Conservation (phyloP, 2,797 vertebrate genomes). For the Pseudomugil tenellus region DNA sequence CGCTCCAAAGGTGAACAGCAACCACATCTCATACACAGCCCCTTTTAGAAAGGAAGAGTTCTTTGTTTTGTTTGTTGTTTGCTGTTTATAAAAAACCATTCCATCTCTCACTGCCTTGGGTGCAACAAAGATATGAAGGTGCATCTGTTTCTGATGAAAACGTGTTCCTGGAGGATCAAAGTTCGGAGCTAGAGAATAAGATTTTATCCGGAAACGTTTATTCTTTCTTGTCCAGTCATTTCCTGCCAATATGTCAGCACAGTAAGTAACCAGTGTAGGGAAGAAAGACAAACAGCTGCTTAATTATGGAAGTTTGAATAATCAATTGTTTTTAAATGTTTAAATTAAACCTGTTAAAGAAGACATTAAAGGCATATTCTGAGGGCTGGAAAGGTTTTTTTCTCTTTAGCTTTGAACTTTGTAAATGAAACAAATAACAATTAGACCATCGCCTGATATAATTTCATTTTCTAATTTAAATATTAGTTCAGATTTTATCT, state of each 20-base stretch:
- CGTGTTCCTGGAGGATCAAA: constrained; percentile 20
- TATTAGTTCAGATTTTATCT: background rate
- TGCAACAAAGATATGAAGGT: constrained; percentile 38
- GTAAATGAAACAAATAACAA: background rate
- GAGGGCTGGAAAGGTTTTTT: background rate
- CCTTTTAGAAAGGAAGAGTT: constrained; percentile 7
- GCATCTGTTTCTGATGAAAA: constrained; percentile 46
- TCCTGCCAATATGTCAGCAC: background rate
- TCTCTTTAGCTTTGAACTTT: background rate
- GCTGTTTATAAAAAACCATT: constrained; percentile 20
- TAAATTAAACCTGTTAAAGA: background rate
- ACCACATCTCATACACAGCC: constrained; percentile 11
- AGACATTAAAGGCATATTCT: background rate
- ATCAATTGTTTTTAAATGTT: background rate
- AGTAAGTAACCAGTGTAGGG: background rate
- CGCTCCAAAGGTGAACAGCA: constrained; percentile 91
- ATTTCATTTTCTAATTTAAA: background rate
- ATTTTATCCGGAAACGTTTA: background rate
- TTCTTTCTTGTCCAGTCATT: background rate
- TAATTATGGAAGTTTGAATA: background rate
- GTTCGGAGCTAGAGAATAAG: background rate
- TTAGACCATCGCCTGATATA: background rate
- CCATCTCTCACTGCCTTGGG: constrained; percentile 44
- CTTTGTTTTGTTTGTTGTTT: background rate
- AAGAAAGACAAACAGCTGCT: background rate